These are phyloP conservation scores for Nephrotoma flavescens DNA, from an alignment of 2,888 invertebrate genomes.

Conservation along the genomic window DNA sequence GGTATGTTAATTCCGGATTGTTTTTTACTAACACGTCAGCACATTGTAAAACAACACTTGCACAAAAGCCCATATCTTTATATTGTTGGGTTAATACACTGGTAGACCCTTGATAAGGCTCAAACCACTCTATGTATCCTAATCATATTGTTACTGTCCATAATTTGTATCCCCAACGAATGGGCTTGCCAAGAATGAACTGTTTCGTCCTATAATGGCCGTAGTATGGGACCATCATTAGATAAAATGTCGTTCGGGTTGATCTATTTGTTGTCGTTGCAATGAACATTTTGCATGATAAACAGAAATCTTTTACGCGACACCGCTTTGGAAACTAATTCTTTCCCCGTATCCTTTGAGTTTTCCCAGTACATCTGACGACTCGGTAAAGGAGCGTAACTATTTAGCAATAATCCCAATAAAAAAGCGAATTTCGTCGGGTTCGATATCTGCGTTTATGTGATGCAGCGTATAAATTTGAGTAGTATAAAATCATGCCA, in stretches of 20 bases:
- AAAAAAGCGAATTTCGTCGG: too few relatives aligned
- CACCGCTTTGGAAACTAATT: background rate
- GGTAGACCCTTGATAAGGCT: constrained; percentile 1
- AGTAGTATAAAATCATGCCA: background rate
- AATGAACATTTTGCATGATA: background rate
- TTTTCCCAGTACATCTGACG: background rate
- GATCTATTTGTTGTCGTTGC: background rate
- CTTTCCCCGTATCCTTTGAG: background rate
- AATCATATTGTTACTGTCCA: background rate
- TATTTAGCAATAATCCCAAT: too few relatives aligned
- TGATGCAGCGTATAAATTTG: background rate
- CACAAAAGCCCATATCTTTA: background rate
- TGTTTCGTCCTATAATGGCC: background rate
- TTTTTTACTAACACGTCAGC: background rate
- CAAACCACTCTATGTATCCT: constrained; percentile 3
- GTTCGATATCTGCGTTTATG: background rate
- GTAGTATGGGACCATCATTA: too few relatives aligned
- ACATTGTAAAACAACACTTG: background rate
- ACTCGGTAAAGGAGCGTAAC: background rate
- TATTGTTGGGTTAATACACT: background rate
- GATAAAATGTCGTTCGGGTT: background rate
- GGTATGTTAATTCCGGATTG: too few relatives aligned
- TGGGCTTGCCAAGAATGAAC: background rate
- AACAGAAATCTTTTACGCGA: background rate
- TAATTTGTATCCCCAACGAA: constrained; percentile 5